These are phyloP conservation scores for Lutjanus erythropterus DNA, from an alignment of 2,113 vertebrate genomes.

Conservation along the genomic window DNA sequence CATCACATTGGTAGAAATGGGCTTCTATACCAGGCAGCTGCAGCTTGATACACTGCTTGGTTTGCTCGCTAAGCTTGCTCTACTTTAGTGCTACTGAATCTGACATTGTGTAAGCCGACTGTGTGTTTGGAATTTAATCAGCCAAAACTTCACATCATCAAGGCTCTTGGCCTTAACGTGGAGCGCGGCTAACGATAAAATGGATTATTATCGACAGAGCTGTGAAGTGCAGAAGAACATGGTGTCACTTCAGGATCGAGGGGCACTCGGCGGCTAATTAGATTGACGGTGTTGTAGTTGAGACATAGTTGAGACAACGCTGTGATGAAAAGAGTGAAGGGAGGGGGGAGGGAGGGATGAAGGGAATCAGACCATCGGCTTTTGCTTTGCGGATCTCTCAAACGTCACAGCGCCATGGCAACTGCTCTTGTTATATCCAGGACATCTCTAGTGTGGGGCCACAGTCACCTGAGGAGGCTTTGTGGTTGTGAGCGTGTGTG, in stretches of 20 bases:
- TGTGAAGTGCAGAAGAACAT: neutral
- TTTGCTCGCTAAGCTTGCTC: neutral
- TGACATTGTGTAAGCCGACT: neutral
- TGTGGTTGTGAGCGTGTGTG: slow-evolving; percentile 32
- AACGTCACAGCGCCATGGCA: slow-evolving; percentile 76
- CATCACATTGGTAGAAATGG: no score
- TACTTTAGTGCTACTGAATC: neutral
- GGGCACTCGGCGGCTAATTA: slow-evolving; percentile 11
- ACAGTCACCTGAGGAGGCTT: slow-evolving; percentile 63
- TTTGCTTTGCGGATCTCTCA: slow-evolving; percentile 29
- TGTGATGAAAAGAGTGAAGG: neutral
- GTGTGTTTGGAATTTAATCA: neutral
- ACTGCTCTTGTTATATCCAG: slow-evolving; percentile 61
- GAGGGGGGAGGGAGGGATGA: neutral
- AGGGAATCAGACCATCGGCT: slow-evolving; percentile 29
- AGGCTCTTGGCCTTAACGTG: neutral
- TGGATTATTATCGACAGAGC: slow-evolving; percentile 24
- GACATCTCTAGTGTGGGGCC: slow-evolving; percentile 50
- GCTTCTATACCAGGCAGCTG: no score
- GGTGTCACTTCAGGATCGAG: slow-evolving; percentile 7
- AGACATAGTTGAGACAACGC: slow-evolving; percentile 12
- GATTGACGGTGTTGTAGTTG: slow-evolving; percentile 21
- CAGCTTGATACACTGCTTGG: neutral
- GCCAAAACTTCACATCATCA: neutral
- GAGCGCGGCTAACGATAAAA: neutral